Evolutionary conservation across 2,113 vertebrate species (phyloP).

Genomic region (Alethe diademata): DNA sequence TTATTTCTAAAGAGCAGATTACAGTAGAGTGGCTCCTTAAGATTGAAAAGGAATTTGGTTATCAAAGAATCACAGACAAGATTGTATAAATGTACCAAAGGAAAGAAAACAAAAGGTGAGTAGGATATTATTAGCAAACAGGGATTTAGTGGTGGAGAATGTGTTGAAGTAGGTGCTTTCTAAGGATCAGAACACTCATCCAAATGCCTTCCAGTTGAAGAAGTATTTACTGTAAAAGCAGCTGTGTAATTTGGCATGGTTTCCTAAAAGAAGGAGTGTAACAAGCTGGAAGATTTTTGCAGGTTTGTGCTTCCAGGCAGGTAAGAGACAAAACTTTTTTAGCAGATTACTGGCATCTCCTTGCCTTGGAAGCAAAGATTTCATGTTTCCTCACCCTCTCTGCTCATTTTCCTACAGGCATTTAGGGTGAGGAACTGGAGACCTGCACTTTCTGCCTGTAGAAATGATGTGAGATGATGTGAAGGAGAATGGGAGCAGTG

Average conservation of each 20-base stretch:
- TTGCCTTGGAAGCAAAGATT: neutral
- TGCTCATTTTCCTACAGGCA: neutral
- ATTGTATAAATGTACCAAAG: neutral
- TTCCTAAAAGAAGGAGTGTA: neutral
- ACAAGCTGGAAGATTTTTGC: neutral
- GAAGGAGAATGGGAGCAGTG: neutral
- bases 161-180: neutral
- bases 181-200: neutral
- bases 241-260: neutral
- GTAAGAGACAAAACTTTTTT: neutral
- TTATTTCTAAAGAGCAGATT: neutral
- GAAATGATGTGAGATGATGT: rapidly evolving
- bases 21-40: neutral
- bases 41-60: neutral
- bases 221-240: neutral
- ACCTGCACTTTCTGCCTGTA: neutral
- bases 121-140: constrained; percentile 8
- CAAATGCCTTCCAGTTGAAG: neutral
- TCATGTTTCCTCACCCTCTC: neutral
- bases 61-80: neutral
- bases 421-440: neutral
- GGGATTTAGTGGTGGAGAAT: neutral
- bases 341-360: neutral
- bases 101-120: neutral
- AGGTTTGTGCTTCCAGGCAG: neutral